Base-by-base conservation (phyloP, 2,888 invertebrate genomes). In the Mycalesis mineus region DNA sequence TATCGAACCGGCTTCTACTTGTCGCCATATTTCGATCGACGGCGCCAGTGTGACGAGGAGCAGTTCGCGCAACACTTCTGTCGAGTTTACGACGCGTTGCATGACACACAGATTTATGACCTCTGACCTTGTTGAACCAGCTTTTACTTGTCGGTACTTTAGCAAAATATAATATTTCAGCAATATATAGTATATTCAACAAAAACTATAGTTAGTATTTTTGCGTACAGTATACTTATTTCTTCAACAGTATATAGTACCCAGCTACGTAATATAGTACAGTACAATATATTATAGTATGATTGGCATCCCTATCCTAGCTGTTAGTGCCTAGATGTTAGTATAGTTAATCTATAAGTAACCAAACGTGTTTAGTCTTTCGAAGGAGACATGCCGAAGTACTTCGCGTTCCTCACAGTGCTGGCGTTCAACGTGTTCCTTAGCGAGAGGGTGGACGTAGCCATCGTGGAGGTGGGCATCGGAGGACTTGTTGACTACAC, bases 401-500 rank as follows among this genome's bases (percentile, higher is more conserved):
- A 98, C 84, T 99, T 99, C 86, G 94, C 95, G 61, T 99, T 99
- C 78, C 88, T 99, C 13, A 99, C 98, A 0, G 91, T 98, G 56
- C 87, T 99, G 91, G 96, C 97, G 11, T 95, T 97, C 73, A 93
- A 97, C 74, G 91, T 98, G 33, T 99, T 99, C 84, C 71, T 96
- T 0, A 91, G 92, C 17, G 95, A 97, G 79, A 92, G 94, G 65
- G 94, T 98, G 8, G 97, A 99, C 79, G 98, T 98, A 0, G 97
- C 96, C 0, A 93, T 99, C 40, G 79, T 99, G 11, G 99, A 99
- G 89, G 99, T 99, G 31, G 99, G 99, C 33, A 97, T 99, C 66
- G 99, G 99, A 0, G 99, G 99, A 0, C 92, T 95, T 72, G 93
- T 94, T 64, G 99, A 99, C 82, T 95, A 95, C 71, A 99, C 99